These are phyloP conservation scores for Chrysolina haemoptera DNA, from an alignment of 2,888 invertebrate species.

Conservation along the genomic window DNA sequence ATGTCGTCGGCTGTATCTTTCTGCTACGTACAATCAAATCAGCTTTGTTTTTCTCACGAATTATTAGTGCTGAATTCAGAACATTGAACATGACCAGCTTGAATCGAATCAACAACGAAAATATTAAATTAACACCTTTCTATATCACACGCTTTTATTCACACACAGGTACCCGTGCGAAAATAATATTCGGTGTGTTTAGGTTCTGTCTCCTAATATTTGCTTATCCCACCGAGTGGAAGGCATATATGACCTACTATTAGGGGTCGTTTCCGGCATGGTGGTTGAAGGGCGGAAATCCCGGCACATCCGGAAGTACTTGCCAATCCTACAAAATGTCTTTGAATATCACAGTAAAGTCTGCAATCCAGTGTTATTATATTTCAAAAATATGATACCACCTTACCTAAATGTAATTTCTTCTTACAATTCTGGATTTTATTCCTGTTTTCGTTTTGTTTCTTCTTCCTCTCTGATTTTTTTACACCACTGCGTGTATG, in stretches of 20 bases:
- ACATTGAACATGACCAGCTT: neutral
- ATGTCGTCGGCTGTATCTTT: neutral
- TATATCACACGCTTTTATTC: slow-evolving; percentile 32
- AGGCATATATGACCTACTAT: slow-evolving; percentile 58
- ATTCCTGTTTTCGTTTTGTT: neutral
- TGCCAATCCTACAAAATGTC: slow-evolving; percentile 56
- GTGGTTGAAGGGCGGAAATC: slow-evolving; percentile 56
- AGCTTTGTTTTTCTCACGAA: neutral
- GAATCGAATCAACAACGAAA: slow-evolving; percentile 1
- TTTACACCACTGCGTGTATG: neutral
- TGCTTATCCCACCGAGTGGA: slow-evolving; percentile 58
- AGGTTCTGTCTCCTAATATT: slow-evolving; percentile 52
- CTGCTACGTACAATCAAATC: neutral
- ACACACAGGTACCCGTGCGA: slow-evolving; percentile 49
- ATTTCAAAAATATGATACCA: slow-evolving; percentile 17
- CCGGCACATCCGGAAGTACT: slow-evolving; percentile 60
- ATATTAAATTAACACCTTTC: slow-evolving; percentile 15
- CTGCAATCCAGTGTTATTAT: slow-evolving; percentile 27
- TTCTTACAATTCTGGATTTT: neutral
- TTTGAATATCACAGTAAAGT: slow-evolving; percentile 36
- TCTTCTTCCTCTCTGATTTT: neutral
- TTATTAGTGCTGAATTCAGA: neutral
- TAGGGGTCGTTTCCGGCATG: slow-evolving; percentile 57
- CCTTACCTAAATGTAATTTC: slow-evolving; percentile 2
- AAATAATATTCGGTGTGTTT: slow-evolving; percentile 44